Base-by-base conservation (phyloP, 2,113 vertebrate species). In the Orycteropus afer region DNA sequence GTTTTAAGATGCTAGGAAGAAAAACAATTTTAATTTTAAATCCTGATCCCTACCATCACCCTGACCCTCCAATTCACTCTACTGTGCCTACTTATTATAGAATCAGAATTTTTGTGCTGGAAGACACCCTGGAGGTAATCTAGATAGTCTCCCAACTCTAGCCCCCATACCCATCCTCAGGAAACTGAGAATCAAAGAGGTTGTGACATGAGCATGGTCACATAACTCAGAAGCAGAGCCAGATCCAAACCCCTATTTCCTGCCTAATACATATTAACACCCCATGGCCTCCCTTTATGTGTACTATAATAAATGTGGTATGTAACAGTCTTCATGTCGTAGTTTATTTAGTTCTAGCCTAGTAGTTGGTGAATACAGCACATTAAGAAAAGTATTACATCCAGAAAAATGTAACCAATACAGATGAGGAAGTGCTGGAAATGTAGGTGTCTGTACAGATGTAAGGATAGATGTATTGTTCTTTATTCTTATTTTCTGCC, bases 401-500 rank as follows among this genome's bases (percentile, higher is more conserved):
- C 18, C 82, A 95, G 89, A 87, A 69, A 90, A 93, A 94, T 97
- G 73, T 67, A 37, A 40, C 84, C 86, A 45, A n/a, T 80, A 40
- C 32, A 88, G 81, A 71, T 95, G 55, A 67, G 86, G 32, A 97
- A 95, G 69, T 84, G 51, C 96, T 89, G 69, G 84, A 95, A 89
- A 90, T 95, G 69, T 96, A 88, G 63, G 73, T 96, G 74, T 94
- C 37, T 81, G 34, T 91, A 27, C 40, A 61, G 22, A 65, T 65
- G 34, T 92, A 91, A 97, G 29, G 88, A 86, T 95, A 86, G 91
- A 91, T 79, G 0, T 88, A 97, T 97, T 96, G 94, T 91, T 97
- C 71, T 89, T 92, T 85, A 80, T 77, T 93, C 94, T 95, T 92
- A 51, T 93, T 97, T 96, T 96, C 96, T 97, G 95, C 90, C 90